Conservation (phyloP, 64 coral and sea anemone genomes). For the Trachythela sp. region DNA sequence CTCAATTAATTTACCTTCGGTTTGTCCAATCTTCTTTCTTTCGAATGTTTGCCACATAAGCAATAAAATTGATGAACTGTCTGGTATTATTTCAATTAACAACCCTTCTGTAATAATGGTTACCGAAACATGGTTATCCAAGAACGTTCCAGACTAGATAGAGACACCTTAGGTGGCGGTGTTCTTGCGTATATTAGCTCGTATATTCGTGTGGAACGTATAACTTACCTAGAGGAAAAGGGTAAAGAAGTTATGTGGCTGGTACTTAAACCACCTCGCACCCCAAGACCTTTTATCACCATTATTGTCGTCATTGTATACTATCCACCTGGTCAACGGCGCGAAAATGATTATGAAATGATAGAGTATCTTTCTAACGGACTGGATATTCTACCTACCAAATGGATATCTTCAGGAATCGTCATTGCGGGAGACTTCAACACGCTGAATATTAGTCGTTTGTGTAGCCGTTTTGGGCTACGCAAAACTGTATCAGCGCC, state of each 20-base stretch:
- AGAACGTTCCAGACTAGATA: neutral
- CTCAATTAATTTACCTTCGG: no score
- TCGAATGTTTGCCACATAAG: no score
- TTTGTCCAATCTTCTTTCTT: no score
- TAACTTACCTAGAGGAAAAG: neutral
- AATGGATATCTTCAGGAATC: no score
- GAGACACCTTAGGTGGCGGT: neutral
- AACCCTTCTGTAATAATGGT: neutral
- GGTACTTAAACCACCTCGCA: no score
- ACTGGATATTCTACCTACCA: no score
- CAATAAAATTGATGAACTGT: no score
- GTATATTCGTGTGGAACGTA: neutral
- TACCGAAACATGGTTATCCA: neutral
- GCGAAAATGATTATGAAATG: neutral
- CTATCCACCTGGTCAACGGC: neutral
- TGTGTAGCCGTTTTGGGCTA: constrained; percentile 22
- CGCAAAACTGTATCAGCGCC: constrained; percentile 12
- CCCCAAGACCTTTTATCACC: neutral
- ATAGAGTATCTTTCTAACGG: no score
- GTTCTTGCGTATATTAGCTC: neutral
- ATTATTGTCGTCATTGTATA: neutral
- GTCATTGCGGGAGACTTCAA: no score
- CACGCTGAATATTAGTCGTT: neutral
- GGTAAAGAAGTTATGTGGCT: neutral
- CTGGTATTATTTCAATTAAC: neutral